Base-by-base conservation (phyloP, 37 sponge, comb jelly and placozoan species). In the Theonella swinhoei region DNA sequence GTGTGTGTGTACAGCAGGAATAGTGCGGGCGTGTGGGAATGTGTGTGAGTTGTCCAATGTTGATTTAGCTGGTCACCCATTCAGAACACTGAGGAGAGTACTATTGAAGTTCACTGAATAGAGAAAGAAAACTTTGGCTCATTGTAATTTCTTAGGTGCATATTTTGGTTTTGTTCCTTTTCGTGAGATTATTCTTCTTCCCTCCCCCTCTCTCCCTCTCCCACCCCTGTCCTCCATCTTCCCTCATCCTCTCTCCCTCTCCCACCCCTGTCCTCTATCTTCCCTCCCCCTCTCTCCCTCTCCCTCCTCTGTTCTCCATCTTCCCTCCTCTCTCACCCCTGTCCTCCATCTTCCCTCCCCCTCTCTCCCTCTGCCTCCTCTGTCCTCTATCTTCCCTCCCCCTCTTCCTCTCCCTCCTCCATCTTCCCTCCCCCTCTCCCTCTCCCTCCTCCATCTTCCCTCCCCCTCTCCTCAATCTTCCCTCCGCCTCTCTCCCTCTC, bases 331-430 rank as follows among this genome's bases (percentile, higher is more conserved):
- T 31, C 63, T 42, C 77, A 41, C 39, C 67, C 39, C 79, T 39
- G 28, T 32, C 23, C 79, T 37, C 42, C 39, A 40, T 39, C 79
- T 37, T 62, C 33, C 31, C 37, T 40, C 11, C 33, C 38, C 36
- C 41, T 25, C 72, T 70, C 68, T 65, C 68, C 39, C 79, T 31
- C 63, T 61, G 71, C 31, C 81, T 38, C 59, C 32, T 54, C 67
- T 65, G 42, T 64, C 79, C 24, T 62, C 62, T 39, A 65, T 37
- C 42, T 65, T 42, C 47, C 79, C 14, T 62, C 33, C 31, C 37
- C 69, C 11, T 42, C 38, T 62, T 61, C 39, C 72, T 70, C 68
- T 65, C 68, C 39, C 79, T 31, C 63, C 39, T 71, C 31, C 81
- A 38, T 35, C 32, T 54, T 2, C 72, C 47, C 34, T 60, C 47